These are phyloP conservation scores for Pemphigus obesinymphae DNA, from an alignment of 1,140 invertebrate genomes.

Conservation along the genomic window DNA sequence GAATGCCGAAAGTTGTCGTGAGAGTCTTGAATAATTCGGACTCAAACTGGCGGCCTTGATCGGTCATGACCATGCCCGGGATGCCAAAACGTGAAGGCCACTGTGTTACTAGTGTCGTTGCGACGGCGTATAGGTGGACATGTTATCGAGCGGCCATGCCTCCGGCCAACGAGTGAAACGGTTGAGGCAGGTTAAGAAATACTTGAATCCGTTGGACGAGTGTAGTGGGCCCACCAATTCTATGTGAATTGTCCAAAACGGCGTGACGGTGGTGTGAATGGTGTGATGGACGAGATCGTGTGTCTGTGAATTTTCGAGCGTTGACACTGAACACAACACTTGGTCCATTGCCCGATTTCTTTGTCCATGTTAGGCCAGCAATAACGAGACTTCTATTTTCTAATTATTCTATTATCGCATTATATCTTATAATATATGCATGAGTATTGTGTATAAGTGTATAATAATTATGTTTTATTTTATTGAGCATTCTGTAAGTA, in stretches of 20 bases:
- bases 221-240: background rate
- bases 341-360: conserved; percentile 11
- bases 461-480: too few species aligned
- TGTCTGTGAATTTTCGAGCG: background rate
- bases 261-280: background rate
- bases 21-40: too few species aligned
- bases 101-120: too few species aligned
- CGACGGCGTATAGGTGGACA: too few species aligned
- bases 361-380: conserved; percentile 49
- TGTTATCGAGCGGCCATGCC: too few species aligned
- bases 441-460: too few species aligned
- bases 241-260: background rate
- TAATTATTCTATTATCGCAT: too few species aligned
- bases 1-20: background rate
- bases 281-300: background rate
- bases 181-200: background rate
- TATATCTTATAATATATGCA: too few species aligned
- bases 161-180: background rate
- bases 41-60: too few species aligned
- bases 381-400: conserved; percentile 48
- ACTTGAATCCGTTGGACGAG: background rate
- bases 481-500: too few species aligned
- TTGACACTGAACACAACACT: background rate
- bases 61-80: too few species aligned
- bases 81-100: too few species aligned